Percentiles rank a stretch among this genome's conserved stretches.
phyloP scores from a whole-genome alignment of 2,888 invertebrate genomes.

The Aethes cnicana region DNA sequence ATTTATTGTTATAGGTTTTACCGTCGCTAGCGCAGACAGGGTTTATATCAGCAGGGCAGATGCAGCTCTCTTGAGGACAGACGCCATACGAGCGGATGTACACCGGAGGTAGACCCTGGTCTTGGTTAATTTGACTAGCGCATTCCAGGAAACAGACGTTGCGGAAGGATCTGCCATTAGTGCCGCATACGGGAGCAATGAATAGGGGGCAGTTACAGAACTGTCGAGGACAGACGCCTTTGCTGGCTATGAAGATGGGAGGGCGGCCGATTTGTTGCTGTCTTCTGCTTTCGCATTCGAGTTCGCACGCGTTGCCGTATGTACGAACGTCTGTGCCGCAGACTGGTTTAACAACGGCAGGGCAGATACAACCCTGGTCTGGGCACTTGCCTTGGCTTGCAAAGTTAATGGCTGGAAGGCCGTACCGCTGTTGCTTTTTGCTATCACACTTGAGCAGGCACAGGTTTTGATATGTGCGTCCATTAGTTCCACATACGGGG shows the following conservation, averaged over 20 bases:
- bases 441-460: conserved; percentile 13
- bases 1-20: conserved; percentile 12
- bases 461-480: conserved; percentile 8
- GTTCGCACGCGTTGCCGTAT: conserved; percentile 8
- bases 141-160: conserved; percentile 24
- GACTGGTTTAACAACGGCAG: neutral
- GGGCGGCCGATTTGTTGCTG: conserved; percentile 10
- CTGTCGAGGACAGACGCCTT: conserved; percentile 4
- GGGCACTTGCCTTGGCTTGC: conserved; percentile 10
- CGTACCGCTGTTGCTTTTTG: conserved; percentile 8
- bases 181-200: conserved; percentile 12
- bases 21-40: conserved; percentile 16
- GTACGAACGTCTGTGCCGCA: conserved; percentile 17
- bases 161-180: conserved; percentile 5
- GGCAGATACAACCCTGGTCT: neutral
- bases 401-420: conserved; percentile 4
- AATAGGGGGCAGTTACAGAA: conserved; percentile 17
- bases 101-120: neutral
- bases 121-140: neutral
- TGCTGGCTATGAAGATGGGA: conserved; percentile 10
- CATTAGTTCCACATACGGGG: conserved; percentile 10
- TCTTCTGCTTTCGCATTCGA: conserved; percentile 7
- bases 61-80: neutral
- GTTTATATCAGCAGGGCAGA: neutral
- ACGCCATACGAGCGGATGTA: neutral